Conservation (phyloP, 2,113 vertebrate species). For the Tetraodon nigroviridis region DNA sequence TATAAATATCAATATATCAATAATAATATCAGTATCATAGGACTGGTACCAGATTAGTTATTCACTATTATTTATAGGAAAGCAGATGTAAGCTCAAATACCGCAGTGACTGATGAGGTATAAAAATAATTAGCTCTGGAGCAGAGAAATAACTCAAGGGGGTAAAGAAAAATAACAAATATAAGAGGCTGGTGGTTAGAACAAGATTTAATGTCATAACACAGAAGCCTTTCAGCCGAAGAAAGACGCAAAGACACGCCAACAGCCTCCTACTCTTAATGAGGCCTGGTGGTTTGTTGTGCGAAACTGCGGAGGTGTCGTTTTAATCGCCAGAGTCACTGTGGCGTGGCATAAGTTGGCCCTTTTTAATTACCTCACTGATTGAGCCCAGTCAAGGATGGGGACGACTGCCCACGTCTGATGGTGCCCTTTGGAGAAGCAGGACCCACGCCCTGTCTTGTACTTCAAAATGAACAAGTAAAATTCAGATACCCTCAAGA, state of each 20-base stretch:
- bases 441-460: conserved; percentile 35
- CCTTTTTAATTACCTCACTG: conserved; percentile 71
- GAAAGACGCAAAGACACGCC: conserved; percentile 5
- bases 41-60: too few species aligned
- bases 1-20: too few species aligned
- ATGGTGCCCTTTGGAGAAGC: conserved; percentile 37
- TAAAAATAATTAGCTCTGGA: too few species aligned
- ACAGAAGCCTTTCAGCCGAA: conserved; percentile 20
- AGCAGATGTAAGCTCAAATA: too few species aligned
- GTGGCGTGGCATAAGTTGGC: conserved; percentile 69
- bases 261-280: conserved; percentile 33
- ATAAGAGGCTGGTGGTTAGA: background rate
- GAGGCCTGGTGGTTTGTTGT: conserved; percentile 58
- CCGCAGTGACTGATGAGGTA: too few species aligned
- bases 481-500: conserved; percentile 54
- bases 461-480: conserved; percentile 41
- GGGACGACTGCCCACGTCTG: conserved; percentile 52
- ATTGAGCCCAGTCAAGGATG: conserved; percentile 68
- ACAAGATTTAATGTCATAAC: conserved; percentile 18
- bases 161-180: background rate
- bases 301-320: conserved; percentile 64
- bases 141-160: too few species aligned
- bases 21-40: too few species aligned
- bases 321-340: conserved; percentile 70
- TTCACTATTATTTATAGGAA: too few species aligned